Evolutionary conservation across 2,888 invertebrate genomes (phyloP), one percentile per base, ranked within the genome.

Genomic region (Heliconius hortense): DNA sequence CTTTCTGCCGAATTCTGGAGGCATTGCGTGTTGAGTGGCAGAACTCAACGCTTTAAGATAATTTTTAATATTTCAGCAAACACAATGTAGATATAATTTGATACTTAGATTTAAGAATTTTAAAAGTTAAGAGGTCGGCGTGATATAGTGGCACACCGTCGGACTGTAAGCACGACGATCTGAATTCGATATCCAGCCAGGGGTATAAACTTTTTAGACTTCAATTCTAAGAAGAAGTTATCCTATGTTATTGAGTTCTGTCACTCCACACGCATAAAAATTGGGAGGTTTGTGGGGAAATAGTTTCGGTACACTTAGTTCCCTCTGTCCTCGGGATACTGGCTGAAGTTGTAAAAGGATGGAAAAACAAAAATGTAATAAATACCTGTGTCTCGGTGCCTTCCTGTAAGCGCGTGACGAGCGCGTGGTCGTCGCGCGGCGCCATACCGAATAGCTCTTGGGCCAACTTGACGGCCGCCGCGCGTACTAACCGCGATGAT

Each of bases 381-480:
- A 48, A 7, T 18, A 96, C 96, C 94, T 97, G 97, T 15, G 97
- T 96, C 88, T 98, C 98, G 2, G 97, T 97, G 75, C 98, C 99
- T 92, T 99, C 98, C 84, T 98, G 96, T 28, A 98, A 96, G 71
- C 98, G 94, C 0, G 97, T 97, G 60, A 99, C 97, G 81, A 97
- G 92, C 0, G 99, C 98, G 91, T 97, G 97, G 18, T 96, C 94
- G 0, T 98, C 97, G 3, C 99, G 95, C 74, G 97, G 94, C 80
- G 99, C 97, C 99, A 99, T 99, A 83, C 96, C 96, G 90, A 98
- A 98, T 70, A 99, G 90, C 90, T 99, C 99, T 83, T 98, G 98
- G 0, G 98, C 98, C n/a, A 99, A 90, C 90, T 99, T 99, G 48
- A 99, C 96, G 1, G 99, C 99, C 0, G 99, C 99, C 13, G 98